Conservation (phyloP, 2,888 invertebrate genomes). For the Anthrax anthrax region DNA sequence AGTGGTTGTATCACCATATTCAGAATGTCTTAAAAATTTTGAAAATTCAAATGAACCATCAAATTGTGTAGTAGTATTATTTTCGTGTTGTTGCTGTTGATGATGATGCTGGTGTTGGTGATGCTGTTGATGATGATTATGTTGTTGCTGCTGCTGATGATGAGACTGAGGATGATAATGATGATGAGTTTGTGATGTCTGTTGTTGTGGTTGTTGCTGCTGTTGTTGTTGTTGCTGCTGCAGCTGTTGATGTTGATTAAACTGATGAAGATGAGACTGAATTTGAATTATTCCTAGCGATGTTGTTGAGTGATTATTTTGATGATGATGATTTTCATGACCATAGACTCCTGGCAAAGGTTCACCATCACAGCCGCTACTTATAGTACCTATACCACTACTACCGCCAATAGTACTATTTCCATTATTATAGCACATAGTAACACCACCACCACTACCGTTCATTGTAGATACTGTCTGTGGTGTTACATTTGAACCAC, state of each 20-base stretch:
- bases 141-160: slow-evolving; percentile 1
- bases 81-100: slow-evolving; percentile 2
- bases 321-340: not conserved
- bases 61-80: slow-evolving; percentile 16
- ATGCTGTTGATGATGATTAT: not conserved
- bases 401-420: no score
- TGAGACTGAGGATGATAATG: slow-evolving; percentile 4
- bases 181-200: slow-evolving; percentile 1
- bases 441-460: not conserved
- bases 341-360: not conserved
- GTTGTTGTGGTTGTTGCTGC: not conserved
- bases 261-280: not conserved
- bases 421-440: not conserved
- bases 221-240: slow-evolving; percentile 10
- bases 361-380: slow-evolving; percentile 10
- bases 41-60: slow-evolving; percentile 33
- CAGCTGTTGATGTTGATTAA: not conserved
- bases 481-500: not conserved
- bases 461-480: no score
- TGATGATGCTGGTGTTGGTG: slow-evolving; percentile 5
- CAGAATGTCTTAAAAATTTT: slow-evolving; percentile 32
- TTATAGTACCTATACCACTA: slow-evolving; percentile 5
- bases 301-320: not conserved
- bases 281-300: not conserved
- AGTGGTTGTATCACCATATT: slow-evolving; percentile 20